These are phyloP conservation scores for Lutjanus argentimaculatus DNA, from an alignment of 2,797 vertebrate species.

Conservation along the genomic window DNA sequence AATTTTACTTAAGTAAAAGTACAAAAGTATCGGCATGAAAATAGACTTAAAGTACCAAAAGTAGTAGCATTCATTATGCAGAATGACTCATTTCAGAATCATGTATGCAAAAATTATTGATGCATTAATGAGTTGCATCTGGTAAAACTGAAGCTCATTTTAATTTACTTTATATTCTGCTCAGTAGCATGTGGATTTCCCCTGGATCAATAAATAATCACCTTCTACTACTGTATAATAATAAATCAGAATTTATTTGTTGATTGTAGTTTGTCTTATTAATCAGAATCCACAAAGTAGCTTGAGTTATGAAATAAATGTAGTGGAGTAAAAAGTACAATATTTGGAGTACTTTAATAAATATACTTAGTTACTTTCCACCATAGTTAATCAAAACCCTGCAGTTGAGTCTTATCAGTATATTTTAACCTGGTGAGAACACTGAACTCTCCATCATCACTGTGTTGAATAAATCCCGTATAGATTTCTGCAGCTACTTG, in stretches of 20 bases:
- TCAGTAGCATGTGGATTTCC: background rate
- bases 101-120: too few species aligned
- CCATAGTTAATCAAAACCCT: background rate
- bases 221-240: too few species aligned
- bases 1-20: background rate
- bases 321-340: background rate
- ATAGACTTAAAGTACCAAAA: too few species aligned
- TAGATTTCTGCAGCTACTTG: slow-evolving; percentile 10
- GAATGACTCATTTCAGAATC: too few species aligned
- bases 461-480: background rate
- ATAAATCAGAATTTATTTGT: too few species aligned
- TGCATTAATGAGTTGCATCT: background rate
- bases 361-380: background rate
- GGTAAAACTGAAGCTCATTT: background rate
- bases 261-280: background rate
- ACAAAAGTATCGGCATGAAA: background rate
- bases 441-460: background rate
- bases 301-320: background rate
- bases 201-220: background rate
- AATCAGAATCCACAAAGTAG: background rate
- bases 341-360: background rate
- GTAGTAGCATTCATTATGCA: too few species aligned
- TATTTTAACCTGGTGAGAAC: background rate
- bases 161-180: background rate
- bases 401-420: background rate